Evolutionary conservation across 2,888 invertebrate species (phyloP), one percentile per base, ranked within the genome.

Genomic region (Noctua janthe): DNA sequence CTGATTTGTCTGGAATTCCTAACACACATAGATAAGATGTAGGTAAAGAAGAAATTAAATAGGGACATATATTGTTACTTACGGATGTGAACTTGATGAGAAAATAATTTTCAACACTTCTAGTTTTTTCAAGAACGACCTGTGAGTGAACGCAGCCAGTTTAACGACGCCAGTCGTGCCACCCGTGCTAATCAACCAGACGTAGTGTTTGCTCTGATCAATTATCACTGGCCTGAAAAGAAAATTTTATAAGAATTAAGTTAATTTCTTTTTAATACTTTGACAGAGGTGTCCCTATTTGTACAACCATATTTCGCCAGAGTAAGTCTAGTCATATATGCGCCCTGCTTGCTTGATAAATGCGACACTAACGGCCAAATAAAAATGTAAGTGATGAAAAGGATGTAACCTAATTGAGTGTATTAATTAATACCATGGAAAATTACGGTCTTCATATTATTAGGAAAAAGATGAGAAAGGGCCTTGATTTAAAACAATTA

Each of bases 131-230:
- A 91, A 71, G 69, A 92, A 86, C 0, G 82, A 67, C 0, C 84
- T 83, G 70, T 96, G 95, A 20, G 90, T 94, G 74, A 95, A 90
- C 0, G 96, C 95, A 0, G 94, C 95, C 0, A 95, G 85, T 82
- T 97, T 97, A 0, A 93, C 82, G 0, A 86, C 81, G 0, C 96
- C 96, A 0, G 95, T 93, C 0, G 95, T 95, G 0, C 96, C 96
- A 2, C 96, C 95, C 0, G 96, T 95, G 76, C 93, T 91, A 4
- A 94, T 83, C 20, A 96, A 86, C 92, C 94, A 95, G 0, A 84
- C 90, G 78, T 92, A 94, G 2, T 92, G 80, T 69, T 93, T 93
- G 1, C 93, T 91, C 35, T 88, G 56, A 69, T 96, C 94, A 35
- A 96, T 91, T 20, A 89, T 87, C 6, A 92, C 92, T 17, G 93